Evolutionary conservation across 2,888 invertebrate genomes (phyloP), one percentile per base, ranked within the genome.

Genomic region (Chrysolina haemoptera): DNA sequence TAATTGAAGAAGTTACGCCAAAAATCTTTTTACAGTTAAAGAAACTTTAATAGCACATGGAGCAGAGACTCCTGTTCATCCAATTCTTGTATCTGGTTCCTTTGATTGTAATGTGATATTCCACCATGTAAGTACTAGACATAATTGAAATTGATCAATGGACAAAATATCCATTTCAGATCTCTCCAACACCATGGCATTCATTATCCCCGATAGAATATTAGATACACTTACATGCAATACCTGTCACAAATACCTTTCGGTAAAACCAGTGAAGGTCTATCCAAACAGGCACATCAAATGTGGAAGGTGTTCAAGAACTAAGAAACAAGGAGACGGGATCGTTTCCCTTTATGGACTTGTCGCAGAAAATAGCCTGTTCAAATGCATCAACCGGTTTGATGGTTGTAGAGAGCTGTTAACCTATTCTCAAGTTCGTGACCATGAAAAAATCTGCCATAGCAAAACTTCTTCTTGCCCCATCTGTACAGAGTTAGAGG

Each of bases 381-480:
- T 78, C 62, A 73, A 73, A 55, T 78, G 76, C 48, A 48, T 78
- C 12, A 78, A 78, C 48, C 62, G 76, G 62, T 76, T 64, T 20
- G 76, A 75, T 40, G 78, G 78, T 9, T 78, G 78, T 48, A 69
- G 67, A 43, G 68, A 71, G 50, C 20, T 75, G n/a, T 65, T 78
- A 3, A 68, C 62, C 43, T 74, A 71, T 53, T 53, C 53, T 12
- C 65, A 73, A n/a, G 76, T 77, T 14, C 50, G 48, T n/a, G 62
- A 73, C 1, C 78, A 77, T 11, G 78, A 78, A 59, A 73, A 74
- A 27, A 68, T 55, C 16, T 78, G 78, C 46, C 11, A 27, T 6
- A 55, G 63, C 12, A 71, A 22, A 46, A 14, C 62, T 35, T 67
- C 68, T 27, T 18, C 46, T 18, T 76, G 78, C 41, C 74, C 76